These are phyloP conservation scores for Macroglossus sobrinus DNA, from an alignment of 2,113 vertebrate genomes.

Conservation along the genomic window DNA sequence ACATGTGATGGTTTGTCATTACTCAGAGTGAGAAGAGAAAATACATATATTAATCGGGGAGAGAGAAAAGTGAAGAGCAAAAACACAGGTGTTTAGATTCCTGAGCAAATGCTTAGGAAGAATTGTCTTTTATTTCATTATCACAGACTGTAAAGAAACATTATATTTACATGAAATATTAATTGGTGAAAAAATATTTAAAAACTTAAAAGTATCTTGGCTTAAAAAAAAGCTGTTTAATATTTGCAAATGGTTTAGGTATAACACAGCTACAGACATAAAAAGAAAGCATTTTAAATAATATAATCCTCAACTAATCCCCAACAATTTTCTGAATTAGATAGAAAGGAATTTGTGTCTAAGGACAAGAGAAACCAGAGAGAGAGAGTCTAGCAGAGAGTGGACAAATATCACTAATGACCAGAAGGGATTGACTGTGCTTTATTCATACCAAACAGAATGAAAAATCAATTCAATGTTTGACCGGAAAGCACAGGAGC, in stretches of 20 bases:
- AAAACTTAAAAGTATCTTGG: background rate
- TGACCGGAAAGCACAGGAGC: conserved; percentile 40
- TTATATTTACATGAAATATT: background rate
- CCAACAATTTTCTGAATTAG: conserved; percentile 30
- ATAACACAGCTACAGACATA: background rate
- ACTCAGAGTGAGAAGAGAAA: background rate
- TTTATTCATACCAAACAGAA: conserved; percentile 62
- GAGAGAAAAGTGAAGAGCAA: background rate
- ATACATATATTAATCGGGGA: background rate
- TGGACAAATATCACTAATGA: conserved; percentile 47
- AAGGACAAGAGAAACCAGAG: conserved; percentile 4
- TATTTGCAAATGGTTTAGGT: background rate
- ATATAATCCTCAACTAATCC: conserved; percentile 34
- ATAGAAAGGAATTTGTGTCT: background rate
- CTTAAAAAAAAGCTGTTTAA: background rate
- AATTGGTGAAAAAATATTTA: background rate
- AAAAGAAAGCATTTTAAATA: conserved; percentile 29
- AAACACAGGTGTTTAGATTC: background rate
- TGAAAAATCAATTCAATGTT: conserved; percentile 66
- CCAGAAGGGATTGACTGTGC: background rate
- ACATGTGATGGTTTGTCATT: background rate
- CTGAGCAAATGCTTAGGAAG: background rate
- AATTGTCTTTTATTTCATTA: background rate
- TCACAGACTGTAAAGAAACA: background rate
- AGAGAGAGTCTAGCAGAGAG: background rate